Conservation (phyloP, 2,797 vertebrate genomes). For the Mionectes olivaceus region DNA sequence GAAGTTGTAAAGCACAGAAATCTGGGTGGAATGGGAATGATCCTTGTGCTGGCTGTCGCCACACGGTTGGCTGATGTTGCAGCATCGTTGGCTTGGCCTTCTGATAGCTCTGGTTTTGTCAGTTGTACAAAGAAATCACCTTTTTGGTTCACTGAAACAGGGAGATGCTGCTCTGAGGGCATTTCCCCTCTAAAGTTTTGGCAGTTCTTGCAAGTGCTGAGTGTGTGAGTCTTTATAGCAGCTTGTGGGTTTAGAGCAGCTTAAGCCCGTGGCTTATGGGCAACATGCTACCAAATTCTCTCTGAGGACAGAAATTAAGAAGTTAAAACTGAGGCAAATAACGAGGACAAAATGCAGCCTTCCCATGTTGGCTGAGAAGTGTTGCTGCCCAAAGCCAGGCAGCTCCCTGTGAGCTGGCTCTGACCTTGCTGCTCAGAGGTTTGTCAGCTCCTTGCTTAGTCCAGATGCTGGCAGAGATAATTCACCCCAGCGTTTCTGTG, state of each 20-base stretch:
- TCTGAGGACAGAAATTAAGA: neutral
- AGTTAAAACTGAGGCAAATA: neutral
- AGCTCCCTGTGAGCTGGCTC: neutral
- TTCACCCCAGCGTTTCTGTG: neutral
- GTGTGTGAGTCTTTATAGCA: neutral
- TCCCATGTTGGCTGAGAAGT: rapidly evolving
- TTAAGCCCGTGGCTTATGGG: neutral
- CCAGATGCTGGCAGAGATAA: neutral
- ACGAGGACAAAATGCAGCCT: neutral
- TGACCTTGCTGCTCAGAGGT: neutral
- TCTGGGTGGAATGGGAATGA: neutral
- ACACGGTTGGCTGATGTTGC: neutral
- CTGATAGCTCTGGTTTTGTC: neutral
- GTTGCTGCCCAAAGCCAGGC: neutral
- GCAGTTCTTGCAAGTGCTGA: neutral
- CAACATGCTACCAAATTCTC: neutral
- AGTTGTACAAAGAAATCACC: neutral
- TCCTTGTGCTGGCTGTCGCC: neutral
- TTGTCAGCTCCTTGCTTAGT: rapidly evolving
- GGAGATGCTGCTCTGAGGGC: neutral
- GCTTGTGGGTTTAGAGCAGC: constrained; percentile 32
- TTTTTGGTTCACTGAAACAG: neutral
- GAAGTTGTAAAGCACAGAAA: neutral
- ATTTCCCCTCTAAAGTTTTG: neutral
- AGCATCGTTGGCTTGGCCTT: neutral